phyloP scores from a whole-genome alignment of 1,140 invertebrate genomes.

The Drosophila simulans region DNA sequence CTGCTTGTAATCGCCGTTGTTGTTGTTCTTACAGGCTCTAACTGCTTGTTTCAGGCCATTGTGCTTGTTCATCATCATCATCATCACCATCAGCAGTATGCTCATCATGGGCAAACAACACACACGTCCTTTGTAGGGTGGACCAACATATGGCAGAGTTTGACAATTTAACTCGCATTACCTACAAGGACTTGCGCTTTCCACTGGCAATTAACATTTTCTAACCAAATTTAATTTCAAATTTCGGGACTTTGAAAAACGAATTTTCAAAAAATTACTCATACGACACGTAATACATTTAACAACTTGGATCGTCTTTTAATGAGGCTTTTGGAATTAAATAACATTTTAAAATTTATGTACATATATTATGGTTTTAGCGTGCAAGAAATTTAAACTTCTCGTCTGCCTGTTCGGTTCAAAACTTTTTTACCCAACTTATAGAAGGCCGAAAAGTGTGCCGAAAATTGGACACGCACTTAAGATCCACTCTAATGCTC shows the following conservation, averaged over 20 bases:
- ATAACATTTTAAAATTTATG: not conserved
- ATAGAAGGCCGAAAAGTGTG: not conserved
- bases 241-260: not conserved
- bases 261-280: conserved; percentile 11
- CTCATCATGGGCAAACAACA: conserved; percentile 31
- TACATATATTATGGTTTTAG: not conserved
- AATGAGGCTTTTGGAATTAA: not conserved
- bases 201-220: conserved; percentile 20
- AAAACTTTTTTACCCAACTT: no score
- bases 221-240: conserved; percentile 4
- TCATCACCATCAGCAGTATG: conserved; percentile 28
- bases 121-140: conserved; percentile 22
- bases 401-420: no score
- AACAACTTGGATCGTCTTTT: not conserved
- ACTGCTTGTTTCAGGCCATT: conserved; percentile 80
- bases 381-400: not conserved
- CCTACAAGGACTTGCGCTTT: conserved; percentile 15
- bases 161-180: conserved; percentile 28
- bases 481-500: conserved; percentile 20
- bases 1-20: conserved; percentile 75
- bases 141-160: conserved; percentile 22
- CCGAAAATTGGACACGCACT: not conserved
- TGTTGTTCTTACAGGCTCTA: conserved; percentile 70
- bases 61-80: conserved; percentile 77
- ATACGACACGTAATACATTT: conserved; percentile 3